Evolutionary conservation across 2,797 vertebrate species (phyloP).

Genomic region (Crocodylus rhombifer): DNA sequence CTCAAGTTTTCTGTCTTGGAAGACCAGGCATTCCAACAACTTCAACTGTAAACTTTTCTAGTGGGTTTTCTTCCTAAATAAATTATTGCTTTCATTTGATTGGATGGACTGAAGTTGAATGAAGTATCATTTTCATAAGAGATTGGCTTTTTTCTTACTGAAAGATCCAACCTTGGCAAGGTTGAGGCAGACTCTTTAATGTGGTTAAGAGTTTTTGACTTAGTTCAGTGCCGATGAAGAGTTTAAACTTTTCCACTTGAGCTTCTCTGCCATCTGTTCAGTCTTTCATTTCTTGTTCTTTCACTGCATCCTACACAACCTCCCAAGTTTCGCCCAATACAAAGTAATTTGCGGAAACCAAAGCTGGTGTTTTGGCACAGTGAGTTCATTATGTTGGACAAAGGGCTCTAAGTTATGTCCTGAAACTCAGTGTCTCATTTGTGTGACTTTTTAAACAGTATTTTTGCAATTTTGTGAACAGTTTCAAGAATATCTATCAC

Average conservation of each 20-base stretch:
- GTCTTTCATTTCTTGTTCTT: slow-evolving; percentile 11
- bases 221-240: neutral
- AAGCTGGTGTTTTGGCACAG: slow-evolving; percentile 26
- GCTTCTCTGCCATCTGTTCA: neutral
- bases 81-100: neutral
- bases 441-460: slow-evolving; percentile 47
- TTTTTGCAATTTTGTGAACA: slow-evolving; percentile 45
- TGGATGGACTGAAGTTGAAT: neutral
- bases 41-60: neutral
- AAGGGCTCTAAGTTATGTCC: slow-evolving; percentile 53
- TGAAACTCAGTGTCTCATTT: slow-evolving; percentile 48
- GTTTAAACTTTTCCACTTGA: slow-evolving; percentile 17
- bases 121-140: neutral
- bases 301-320: slow-evolving; percentile 11
- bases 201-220: neutral
- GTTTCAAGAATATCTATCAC: slow-evolving; percentile 2
- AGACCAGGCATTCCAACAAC: neutral
- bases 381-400: neutral
- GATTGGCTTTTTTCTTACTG: neutral
- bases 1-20: neutral
- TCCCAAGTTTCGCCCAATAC: neutral
- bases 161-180: slow-evolving; percentile 14
- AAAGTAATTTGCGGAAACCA: slow-evolving; percentile 25
- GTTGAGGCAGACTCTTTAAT: neutral
- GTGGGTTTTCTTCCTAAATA: neutral